Evolutionary conservation across 2,797 vertebrate genomes (phyloP).

Genomic region (Tapirus indicus): DNA sequence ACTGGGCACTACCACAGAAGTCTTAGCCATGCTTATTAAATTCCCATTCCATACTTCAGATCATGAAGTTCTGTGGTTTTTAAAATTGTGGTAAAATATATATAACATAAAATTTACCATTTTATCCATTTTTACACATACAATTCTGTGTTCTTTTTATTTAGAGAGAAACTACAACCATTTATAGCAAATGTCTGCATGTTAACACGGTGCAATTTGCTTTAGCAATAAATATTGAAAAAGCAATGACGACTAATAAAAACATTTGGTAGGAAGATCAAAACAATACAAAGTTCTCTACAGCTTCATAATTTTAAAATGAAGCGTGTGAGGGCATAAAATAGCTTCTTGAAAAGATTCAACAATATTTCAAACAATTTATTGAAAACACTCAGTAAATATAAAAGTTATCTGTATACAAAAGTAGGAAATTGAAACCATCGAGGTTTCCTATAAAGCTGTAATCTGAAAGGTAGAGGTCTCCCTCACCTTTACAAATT

Average conservation of each 20-base stretch:
- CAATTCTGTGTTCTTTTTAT: not conserved
- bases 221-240: not conserved
- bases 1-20: not conserved
- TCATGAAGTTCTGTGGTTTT: not conserved
- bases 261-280: not conserved
- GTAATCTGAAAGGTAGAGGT: not conserved
- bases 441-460: not conserved
- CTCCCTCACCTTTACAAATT: not conserved
- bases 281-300: not conserved
- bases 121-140: not conserved
- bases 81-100: not conserved
- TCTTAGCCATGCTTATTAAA: not conserved
- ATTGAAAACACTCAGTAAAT: conserved; percentile 9
- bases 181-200: not conserved
- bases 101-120: not conserved
- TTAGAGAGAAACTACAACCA: not conserved
- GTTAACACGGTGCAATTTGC: not conserved
- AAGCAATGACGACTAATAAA: not conserved
- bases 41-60: not conserved
- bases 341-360: not conserved
- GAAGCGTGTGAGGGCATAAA: not conserved
- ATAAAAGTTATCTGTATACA: not conserved
- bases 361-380: not conserved
- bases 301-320: conserved; percentile 21
- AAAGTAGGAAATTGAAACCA: not conserved